Evolutionary conservation across 2,888 invertebrate genomes (phyloP).

Genomic region (Esperia sulphurella): DNA sequence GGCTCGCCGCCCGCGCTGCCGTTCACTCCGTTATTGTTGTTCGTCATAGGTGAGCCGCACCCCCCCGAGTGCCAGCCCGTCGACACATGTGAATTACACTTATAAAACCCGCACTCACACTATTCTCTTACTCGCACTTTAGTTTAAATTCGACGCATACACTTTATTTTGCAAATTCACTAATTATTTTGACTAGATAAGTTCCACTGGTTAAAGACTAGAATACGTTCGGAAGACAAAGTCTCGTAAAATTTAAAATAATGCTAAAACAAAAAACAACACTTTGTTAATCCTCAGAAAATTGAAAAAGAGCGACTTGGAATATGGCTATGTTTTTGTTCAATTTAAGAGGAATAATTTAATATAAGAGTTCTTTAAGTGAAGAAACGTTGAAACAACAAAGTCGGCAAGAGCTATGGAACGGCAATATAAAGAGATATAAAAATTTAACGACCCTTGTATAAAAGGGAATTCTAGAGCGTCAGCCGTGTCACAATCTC

Average conservation of each 20-base stretch:
- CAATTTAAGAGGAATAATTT: constrained; percentile 9
- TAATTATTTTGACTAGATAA: background rate
- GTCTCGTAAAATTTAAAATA: background rate
- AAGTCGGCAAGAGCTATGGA: constrained; percentile 6
- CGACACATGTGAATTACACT: constrained; percentile 29
- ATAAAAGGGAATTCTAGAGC: background rate
- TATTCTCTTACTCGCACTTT: background rate
- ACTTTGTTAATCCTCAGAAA: background rate
- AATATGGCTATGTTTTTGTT: constrained; percentile 6
- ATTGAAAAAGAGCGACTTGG: background rate
- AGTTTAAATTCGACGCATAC: constrained; percentile 10
- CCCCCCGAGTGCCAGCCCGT: constrained; percentile 33
- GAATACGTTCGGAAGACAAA: constrained; percentile 33
- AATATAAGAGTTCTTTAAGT: constrained; percentile 6
- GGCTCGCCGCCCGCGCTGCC: constrained; percentile 81
- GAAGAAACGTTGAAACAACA: constrained; percentile 9
- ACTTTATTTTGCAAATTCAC: constrained; percentile 4
- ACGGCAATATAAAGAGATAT: constrained; percentile 8
- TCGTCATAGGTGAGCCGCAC: constrained; percentile 77
- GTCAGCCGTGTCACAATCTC: constrained; percentile 1
- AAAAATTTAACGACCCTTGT: constrained; percentile 11
- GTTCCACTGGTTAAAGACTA: constrained; percentile 24
- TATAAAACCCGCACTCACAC: constrained; percentile 27
- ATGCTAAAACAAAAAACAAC: background rate
- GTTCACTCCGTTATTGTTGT: constrained; percentile 81